Evolutionary conservation across 2,888 invertebrate species (phyloP), one percentile per base, ranked within the genome.

Genomic region (Scrobipalpa costella): DNA sequence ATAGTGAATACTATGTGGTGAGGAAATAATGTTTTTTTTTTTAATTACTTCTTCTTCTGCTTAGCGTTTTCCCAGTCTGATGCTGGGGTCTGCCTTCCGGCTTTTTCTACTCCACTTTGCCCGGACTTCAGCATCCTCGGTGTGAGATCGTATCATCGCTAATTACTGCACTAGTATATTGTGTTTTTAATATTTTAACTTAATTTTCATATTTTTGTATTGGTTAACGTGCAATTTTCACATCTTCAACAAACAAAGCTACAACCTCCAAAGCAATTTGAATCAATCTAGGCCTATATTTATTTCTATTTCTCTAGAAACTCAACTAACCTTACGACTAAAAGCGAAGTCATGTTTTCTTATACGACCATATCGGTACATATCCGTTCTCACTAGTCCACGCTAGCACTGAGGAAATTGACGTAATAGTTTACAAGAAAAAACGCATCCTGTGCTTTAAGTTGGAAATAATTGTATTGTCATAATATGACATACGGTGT

Each of bases 281-380:
- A 7, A 50, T 21, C 9, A 19, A 21, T 50, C 50, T 21, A 34
- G 9, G n/a, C 27, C 55, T 34, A 34, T 7, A n/a, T 36, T 36
- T 57, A 57, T 57, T 38, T 57, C 15, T 21, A 38, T 57, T 36
- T 57, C 57, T 38, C 17, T 38, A 36, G 57, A 17, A 36, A 57
- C 57, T 19, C 2, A 34, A 8, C 19, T 15, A 19, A 7, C 17
- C 15, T 36, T 8, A 8, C 36, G 19, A 19, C 36, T 57, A 57
- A 57, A 50, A 63, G 63, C 57, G 47, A 58, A 47, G 49, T 50
- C 63, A 21, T 63, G 63, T 63, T 63, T 57, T 57, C 49, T 57
- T 63, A 49, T 38, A 9, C 50, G 19, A 38, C 57, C 47, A 49
- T 58, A 57, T 63, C 59, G 52, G 52, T 55, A 60, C 60, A 44